These are phyloP conservation scores for Tenthredo scrophulariae DNA, from an alignment of 2,888 invertebrate species.

Conservation along the genomic window DNA sequence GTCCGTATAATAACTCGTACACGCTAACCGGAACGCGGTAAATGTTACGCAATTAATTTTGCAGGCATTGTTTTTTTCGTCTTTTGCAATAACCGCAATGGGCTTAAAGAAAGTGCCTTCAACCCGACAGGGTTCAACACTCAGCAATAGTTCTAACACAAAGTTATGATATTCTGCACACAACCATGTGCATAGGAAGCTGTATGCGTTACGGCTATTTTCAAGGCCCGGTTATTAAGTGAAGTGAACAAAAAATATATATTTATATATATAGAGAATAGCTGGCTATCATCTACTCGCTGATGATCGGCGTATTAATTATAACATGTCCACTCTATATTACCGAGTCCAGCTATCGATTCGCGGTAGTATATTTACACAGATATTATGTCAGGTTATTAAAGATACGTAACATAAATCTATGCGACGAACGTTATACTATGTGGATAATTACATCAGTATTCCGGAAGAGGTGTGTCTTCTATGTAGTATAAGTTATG, in stretches of 20 bases:
- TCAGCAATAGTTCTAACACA: not conserved
- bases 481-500: not conserved
- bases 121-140: not conserved
- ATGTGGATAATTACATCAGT: slow-evolving; percentile 7
- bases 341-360: not conserved
- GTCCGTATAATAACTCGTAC: not conserved
- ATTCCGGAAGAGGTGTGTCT: slow-evolving; percentile 39
- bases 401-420: not conserved
- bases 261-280: not conserved
- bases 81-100: not conserved
- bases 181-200: not conserved
- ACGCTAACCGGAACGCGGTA: not conserved
- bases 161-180: not conserved
- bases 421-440: not conserved
- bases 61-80: not conserved
- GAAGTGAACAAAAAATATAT: not conserved
- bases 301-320: not conserved
- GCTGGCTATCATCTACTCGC: not conserved
- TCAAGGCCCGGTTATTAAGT: not conserved
- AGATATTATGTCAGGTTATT: slow-evolving; percentile 17
- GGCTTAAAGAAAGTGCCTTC: not conserved
- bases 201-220: not conserved
- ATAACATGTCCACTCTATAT: not conserved
- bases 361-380: not conserved
- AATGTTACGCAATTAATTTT: slow-evolving; percentile 12